phyloP scores from a whole-genome alignment of 2,888 invertebrate genomes.

The Anagyrus pseudococci region DNA sequence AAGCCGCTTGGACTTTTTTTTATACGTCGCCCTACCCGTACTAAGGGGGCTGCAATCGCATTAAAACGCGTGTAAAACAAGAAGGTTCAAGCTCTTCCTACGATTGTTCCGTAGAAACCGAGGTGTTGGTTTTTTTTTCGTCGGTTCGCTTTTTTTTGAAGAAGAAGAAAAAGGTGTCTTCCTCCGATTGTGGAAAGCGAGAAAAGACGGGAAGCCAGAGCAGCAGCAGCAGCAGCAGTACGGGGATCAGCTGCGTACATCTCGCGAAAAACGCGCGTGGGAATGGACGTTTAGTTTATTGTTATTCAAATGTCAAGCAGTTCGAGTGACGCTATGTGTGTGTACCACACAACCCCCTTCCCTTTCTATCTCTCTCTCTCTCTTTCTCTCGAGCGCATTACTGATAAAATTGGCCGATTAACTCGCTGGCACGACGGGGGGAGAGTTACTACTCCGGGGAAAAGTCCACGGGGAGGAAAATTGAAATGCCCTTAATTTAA shows the following conservation, averaged over 20 bases:
- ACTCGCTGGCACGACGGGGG: background rate
- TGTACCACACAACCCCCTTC: background rate
- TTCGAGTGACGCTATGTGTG: conserved; percentile 3
- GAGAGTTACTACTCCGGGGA: background rate
- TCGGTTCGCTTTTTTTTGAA: too few relatives aligned
- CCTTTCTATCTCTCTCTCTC: too few relatives aligned
- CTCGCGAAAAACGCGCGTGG: conserved; percentile 19
- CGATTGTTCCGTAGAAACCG: conserved; percentile 21
- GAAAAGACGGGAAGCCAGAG: background rate
- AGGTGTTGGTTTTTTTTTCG: too few relatives aligned
- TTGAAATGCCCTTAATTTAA: conserved; percentile 22
- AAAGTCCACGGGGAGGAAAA: conserved; percentile 24
- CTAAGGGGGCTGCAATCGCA: too few relatives aligned
- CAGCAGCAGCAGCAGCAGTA: background rate
- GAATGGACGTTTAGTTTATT: conserved; percentile 26
- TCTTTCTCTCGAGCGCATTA: too few relatives aligned
- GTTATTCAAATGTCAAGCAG: conserved; percentile 31
- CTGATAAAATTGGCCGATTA: conserved; percentile 22
- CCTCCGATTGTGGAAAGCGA: conserved; percentile 29
- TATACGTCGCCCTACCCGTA: too few relatives aligned
- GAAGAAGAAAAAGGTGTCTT: conserved; percentile 2
- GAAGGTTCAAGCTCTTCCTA: background rate
- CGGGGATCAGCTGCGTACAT: conserved; percentile 4
- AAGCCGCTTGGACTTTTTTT: too few relatives aligned
- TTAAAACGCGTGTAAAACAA: too few relatives aligned